A percentile compares a stretch with the other conserved stretches of the same genome.
Conservation (phyloP, 2,113 vertebrate genomes). For the Rallus limicola region DNA sequence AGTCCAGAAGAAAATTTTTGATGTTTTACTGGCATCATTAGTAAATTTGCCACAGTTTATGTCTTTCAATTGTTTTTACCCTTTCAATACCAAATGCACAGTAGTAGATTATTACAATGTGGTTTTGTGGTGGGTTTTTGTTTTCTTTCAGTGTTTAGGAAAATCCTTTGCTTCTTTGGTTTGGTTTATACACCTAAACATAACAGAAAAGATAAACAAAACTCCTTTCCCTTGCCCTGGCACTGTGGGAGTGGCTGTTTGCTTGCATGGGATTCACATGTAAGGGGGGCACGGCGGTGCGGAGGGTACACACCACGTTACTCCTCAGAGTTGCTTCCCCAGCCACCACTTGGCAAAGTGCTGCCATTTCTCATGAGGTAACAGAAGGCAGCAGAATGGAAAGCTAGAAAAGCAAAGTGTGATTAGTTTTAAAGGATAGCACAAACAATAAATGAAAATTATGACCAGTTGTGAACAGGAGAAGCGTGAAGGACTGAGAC, state of each 20-base stretch:
- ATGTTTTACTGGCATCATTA: neutral
- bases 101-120: neutral
- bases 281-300: neutral
- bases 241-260: rapidly evolving
- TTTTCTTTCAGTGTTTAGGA: neutral
- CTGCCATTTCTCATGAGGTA: neutral
- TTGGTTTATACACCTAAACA: neutral
- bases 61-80: neutral
- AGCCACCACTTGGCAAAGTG: neutral
- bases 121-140: too few species aligned
- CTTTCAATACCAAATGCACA: neutral
- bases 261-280: neutral
- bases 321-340: neutral
- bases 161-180: neutral
- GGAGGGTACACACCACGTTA: rapidly evolving
- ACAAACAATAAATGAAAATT: neutral
- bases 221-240: neutral
- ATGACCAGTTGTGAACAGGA: neutral
- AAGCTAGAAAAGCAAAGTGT: neutral
- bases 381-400: neutral
- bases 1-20: neutral
- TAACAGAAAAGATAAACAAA: neutral
- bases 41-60: neutral
- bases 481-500: neutral
- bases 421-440: neutral